phyloP scores from a whole-genome alignment of 1,140 invertebrate species.

The Dinothrombium tinctorium region DNA sequence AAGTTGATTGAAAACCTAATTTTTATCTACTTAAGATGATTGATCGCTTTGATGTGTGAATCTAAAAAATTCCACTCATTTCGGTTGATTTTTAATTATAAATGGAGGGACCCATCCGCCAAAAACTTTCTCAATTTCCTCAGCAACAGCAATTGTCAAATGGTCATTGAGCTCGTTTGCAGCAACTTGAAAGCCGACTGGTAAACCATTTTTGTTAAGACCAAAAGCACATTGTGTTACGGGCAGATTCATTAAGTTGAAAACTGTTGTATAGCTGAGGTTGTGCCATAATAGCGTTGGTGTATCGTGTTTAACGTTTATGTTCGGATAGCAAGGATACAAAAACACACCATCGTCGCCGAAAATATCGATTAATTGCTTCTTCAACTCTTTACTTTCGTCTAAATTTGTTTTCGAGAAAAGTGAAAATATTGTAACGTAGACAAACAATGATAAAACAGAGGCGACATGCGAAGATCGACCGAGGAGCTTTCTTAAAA shows the following conservation, averaged over 20 bases:
- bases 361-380: conserved; percentile 22
- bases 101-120: conserved; percentile 16
- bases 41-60: no score
- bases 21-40: no score
- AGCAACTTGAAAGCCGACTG: conserved; percentile 22
- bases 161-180: conserved; percentile 14
- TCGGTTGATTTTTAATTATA: no score
- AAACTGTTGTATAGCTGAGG: conserved; percentile 45
- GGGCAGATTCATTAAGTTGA: conserved; percentile 24
- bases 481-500: no score
- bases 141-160: conserved; percentile 16
- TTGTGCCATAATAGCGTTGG: conserved; percentile 52
- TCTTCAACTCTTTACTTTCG: not conserved
- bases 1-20: no score
- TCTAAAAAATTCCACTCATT: no score
- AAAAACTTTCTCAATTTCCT: conserved; percentile 17
- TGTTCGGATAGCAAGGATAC: conserved; percentile 34
- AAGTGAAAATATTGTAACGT: no score
- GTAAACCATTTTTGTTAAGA: conserved; percentile 15
- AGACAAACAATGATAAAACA: no score
- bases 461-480: no score
- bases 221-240: conserved; percentile 23
- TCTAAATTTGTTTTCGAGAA: not conserved
- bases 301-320: conserved; percentile 60
- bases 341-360: conserved; percentile 38